Conservation (phyloP, 2,888 invertebrate genomes). For the Reticulitermes lucifugus region DNA sequence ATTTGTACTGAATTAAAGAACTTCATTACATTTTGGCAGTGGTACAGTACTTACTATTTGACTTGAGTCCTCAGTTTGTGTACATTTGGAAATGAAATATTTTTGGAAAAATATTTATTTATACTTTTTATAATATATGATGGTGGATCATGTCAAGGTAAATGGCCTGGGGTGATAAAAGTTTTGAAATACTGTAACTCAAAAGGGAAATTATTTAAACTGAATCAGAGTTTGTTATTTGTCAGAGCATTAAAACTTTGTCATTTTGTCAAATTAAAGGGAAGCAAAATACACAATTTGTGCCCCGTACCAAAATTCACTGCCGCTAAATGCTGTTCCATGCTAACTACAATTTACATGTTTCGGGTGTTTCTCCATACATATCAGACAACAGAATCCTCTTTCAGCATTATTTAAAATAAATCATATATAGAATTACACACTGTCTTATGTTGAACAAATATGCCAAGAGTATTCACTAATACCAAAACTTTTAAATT, state of each 20-base stretch:
- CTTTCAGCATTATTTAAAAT: background rate
- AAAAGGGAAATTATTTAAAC: constrained; percentile 11
- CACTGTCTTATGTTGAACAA: background rate
- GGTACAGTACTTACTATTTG: constrained; percentile 40
- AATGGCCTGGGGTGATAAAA: constrained; percentile 30
- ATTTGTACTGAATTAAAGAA: constrained; percentile 30
- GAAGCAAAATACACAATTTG: constrained; percentile 18
- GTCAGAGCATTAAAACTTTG: constrained; percentile 22
- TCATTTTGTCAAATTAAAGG: background rate
- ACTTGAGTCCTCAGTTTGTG: constrained; percentile 39
- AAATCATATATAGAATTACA: background rate
- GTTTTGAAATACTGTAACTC: constrained; percentile 28
- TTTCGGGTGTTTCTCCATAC: constrained; percentile 29
- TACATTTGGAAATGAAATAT: constrained; percentile 41
- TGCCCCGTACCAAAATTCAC: constrained; percentile 41
- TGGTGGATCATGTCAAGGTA: constrained; percentile 40
- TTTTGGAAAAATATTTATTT: constrained; percentile 37
- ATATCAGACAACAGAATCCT: constrained; percentile 46
- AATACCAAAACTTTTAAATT: background rate
- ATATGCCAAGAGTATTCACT: constrained; percentile 5
- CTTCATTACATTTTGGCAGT: constrained; percentile 37
- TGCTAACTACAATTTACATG: constrained; percentile 6
- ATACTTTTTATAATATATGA: constrained; percentile 38
- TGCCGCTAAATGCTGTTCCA: constrained; percentile 22
- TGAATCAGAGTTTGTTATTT: constrained; percentile 17